Evolutionary conservation across 2,888 invertebrate genomes (phyloP).

Genomic region (Formica aserva): DNA sequence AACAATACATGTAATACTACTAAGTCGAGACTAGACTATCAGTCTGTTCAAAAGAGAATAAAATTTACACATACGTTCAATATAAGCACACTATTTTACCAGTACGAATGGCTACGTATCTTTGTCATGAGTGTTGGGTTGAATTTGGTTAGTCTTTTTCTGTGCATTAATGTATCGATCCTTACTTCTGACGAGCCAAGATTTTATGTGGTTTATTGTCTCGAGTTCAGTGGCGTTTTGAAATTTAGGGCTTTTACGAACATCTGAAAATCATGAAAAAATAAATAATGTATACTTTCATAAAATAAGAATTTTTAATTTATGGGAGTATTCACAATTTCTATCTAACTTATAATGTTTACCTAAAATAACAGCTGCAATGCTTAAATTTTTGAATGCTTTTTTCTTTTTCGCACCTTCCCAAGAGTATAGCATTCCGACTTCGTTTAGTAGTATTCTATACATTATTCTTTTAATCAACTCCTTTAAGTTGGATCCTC

Average conservation of each 20-base stretch:
- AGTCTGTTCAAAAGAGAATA: too few relatives aligned
- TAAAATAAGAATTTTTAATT: conserved; percentile 19
- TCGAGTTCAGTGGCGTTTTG: not conserved
- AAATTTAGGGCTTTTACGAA: conserved; percentile 1
- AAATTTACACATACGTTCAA: too few relatives aligned
- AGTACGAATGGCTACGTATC: not conserved
- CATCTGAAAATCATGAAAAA: conserved; percentile 19
- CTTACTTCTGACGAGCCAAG: conserved; percentile 23
- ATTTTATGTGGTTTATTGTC: conserved; percentile 15
- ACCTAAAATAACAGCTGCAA: conserved; percentile 23
- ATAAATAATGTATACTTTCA: not conserved
- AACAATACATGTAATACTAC: too few relatives aligned
- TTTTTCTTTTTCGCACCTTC: conserved; percentile 18
- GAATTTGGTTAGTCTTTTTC: conserved; percentile 1
- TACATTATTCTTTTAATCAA: conserved; percentile 24
- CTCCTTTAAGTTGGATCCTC: conserved; percentile 15
- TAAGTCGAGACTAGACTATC: too few relatives aligned
- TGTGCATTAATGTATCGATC: conserved; percentile 24
- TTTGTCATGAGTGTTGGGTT: not conserved
- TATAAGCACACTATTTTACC: too few relatives aligned
- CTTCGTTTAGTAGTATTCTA: conserved; percentile 10
- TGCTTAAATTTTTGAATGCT: conserved; percentile 16
- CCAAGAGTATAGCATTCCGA: conserved; percentile 24
- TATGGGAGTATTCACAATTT: conserved; percentile 1
- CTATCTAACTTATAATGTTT: not conserved